Evolutionary conservation across 2,113 vertebrate species (phyloP).

Genomic region (Chaenocephalus aceratus): DNA sequence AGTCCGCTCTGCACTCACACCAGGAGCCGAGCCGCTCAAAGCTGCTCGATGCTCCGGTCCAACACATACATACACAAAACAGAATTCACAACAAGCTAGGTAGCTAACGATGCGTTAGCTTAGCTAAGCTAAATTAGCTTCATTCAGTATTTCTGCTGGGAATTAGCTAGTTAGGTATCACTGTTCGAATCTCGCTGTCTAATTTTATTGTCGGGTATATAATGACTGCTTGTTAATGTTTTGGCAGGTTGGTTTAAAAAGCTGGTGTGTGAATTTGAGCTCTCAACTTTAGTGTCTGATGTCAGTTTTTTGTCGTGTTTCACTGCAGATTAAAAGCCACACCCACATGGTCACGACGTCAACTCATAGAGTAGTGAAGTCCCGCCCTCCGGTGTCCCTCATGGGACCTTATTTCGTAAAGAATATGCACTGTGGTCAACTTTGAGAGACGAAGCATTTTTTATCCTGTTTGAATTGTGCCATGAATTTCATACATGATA

Average conservation of each 20-base stretch:
- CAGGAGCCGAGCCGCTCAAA: slow-evolving; percentile 25
- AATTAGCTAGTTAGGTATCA: slow-evolving; percentile 3
- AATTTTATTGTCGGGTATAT: background rate
- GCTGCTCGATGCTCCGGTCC: slow-evolving; percentile 24
- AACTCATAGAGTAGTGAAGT: too few species aligned
- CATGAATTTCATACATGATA: too few species aligned
- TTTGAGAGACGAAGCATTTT: too few species aligned
- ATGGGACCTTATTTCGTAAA: too few species aligned
- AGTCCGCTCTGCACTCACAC: slow-evolving; percentile 19
- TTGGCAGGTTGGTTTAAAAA: background rate
- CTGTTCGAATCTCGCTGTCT: background rate
- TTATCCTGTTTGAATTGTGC: too few species aligned
- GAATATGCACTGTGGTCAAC: too few species aligned
- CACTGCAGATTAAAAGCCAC: background rate
- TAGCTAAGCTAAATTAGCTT: slow-evolving; percentile 8
- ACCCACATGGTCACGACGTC: background rate
- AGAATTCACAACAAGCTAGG: slow-evolving; percentile 24
- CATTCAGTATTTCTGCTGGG: background rate
- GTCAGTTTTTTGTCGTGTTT: background rate
- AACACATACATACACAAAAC: slow-evolving; percentile 50
- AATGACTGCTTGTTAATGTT: background rate
- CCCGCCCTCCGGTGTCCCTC: too few species aligned
- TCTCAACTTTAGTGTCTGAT: background rate
- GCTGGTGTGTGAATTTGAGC: background rate
- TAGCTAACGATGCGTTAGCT: slow-evolving; percentile 53